These are phyloP conservation scores for Helicoverpa zea DNA, from an alignment of 1,140 invertebrate species.

Conservation along the genomic window DNA sequence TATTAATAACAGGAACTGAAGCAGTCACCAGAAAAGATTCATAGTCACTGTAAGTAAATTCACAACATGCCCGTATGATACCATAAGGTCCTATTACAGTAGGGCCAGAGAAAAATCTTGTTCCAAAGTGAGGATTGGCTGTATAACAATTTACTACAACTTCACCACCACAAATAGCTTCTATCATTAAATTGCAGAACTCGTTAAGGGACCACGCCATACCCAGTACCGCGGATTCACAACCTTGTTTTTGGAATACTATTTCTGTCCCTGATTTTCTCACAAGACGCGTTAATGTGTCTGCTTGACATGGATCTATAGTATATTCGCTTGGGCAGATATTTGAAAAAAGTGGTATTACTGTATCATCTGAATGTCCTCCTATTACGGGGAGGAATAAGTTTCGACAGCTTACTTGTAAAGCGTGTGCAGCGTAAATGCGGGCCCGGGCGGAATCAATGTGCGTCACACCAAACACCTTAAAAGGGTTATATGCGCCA, in stretches of 20 bases:
- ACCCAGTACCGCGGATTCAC: constrained; percentile 61
- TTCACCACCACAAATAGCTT: constrained; percentile 62
- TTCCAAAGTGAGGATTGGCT: constrained; percentile 70
- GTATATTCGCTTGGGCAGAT: constrained; percentile 56
- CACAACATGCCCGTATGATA: constrained; percentile 59
- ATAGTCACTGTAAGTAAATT: constrained; percentile 64
- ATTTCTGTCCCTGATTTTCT: constrained; percentile 69
- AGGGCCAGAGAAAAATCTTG: constrained; percentile 70
- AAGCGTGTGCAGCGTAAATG: constrained; percentile 57
- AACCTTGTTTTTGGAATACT: constrained; percentile 63
- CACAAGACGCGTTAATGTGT: constrained; percentile 65
- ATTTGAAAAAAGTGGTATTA: constrained; percentile 73
- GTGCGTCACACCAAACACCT: constrained; percentile 72
- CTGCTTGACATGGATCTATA: constrained; percentile 61
- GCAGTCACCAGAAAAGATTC: constrained; percentile 61
- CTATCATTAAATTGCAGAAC: constrained; percentile 62
- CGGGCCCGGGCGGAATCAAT: constrained; percentile 65
- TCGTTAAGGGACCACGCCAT: constrained; percentile 70
- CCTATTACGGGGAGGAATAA: constrained; percentile 68
- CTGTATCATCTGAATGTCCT: constrained; percentile 71
- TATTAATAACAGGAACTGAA: constrained; percentile 62
- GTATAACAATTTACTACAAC: constrained; percentile 62
- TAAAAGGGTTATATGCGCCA: constrained; percentile 65
- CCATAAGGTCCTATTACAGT: constrained; percentile 63
- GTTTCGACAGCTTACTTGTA: constrained; percentile 59